Evolutionary conservation across 2,113 vertebrate species (phyloP).

Genomic region (Sminthopsis crassicaudata): DNA sequence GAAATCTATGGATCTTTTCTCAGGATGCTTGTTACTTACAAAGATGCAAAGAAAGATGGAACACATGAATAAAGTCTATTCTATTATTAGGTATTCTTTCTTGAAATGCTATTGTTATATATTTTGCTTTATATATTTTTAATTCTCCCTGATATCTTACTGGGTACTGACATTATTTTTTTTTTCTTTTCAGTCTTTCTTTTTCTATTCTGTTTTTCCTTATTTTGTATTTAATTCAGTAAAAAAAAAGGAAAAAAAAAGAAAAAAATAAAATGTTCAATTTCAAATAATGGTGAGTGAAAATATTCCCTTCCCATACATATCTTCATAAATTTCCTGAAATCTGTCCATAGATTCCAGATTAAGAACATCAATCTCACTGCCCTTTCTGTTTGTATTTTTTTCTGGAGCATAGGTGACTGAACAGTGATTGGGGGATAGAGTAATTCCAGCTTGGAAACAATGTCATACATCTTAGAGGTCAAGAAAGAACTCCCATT

Average conservation of each 20-base stretch:
- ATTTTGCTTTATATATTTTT: too few species aligned
- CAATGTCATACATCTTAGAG: neutral
- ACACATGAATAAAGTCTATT: too few species aligned
- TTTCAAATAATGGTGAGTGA: neutral
- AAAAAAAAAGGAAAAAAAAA: too few species aligned
- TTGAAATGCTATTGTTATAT: too few species aligned
- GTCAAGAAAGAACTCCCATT: neutral
- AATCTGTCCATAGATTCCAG: neutral
- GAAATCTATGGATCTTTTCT: neutral
- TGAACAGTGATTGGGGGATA: neutral
- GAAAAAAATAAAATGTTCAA: neutral
- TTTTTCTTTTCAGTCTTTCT: too few species aligned
- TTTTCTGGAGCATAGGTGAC: neutral
- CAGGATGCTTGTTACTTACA: neutral
- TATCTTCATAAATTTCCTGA: neutral
- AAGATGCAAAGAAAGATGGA: too few species aligned
- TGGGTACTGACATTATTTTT: too few species aligned
- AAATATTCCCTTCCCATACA: neutral
- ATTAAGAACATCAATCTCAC: neutral
- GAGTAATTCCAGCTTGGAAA: neutral
- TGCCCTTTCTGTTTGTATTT: neutral
- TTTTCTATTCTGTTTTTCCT: too few species aligned
- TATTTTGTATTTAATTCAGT: too few species aligned
- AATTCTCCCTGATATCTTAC: too few species aligned
- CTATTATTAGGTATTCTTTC: too few species aligned